These are phyloP conservation scores for Mya arenaria DNA, from an alignment of 1,140 invertebrate species.

Conservation along the genomic window DNA sequence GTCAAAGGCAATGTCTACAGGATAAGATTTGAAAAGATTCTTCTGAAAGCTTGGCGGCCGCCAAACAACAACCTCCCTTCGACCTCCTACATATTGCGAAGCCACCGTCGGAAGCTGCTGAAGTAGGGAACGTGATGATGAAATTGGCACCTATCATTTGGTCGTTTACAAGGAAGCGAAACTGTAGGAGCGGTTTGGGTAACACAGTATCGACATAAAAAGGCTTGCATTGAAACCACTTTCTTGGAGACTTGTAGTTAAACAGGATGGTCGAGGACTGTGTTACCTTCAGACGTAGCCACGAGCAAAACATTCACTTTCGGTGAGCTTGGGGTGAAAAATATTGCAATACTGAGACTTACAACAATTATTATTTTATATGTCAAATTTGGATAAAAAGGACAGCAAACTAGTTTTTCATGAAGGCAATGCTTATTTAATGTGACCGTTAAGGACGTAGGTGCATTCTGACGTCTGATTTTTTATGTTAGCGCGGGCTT, in stretches of 20 bases:
- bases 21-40: conserved; percentile 44
- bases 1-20: conserved; percentile 21
- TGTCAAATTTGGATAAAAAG: no score
- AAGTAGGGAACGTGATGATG: conserved; percentile 23
- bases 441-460: no score
- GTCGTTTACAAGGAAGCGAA: conserved; percentile 13
- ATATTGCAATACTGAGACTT: no score
- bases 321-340: neutral
- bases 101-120: neutral
- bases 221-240: conserved; percentile 11
- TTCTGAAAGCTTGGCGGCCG: conserved; percentile 40
- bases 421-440: no score
- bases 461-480: no score
- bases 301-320: neutral
- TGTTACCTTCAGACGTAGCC: neutral
- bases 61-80: neutral
- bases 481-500: no score
- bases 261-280: conserved; percentile 21
- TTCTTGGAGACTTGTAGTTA: conserved; percentile 1
- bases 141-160: conserved; percentile 53
- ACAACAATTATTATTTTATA: no score
- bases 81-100: conserved; percentile 13
- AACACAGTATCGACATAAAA: neutral
- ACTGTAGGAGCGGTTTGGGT: neutral
- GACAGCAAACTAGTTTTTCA: no score